Conservation (phyloP, 35 echinoderm and acorn worm genomes). For the Lytechinus pictus region DNA sequence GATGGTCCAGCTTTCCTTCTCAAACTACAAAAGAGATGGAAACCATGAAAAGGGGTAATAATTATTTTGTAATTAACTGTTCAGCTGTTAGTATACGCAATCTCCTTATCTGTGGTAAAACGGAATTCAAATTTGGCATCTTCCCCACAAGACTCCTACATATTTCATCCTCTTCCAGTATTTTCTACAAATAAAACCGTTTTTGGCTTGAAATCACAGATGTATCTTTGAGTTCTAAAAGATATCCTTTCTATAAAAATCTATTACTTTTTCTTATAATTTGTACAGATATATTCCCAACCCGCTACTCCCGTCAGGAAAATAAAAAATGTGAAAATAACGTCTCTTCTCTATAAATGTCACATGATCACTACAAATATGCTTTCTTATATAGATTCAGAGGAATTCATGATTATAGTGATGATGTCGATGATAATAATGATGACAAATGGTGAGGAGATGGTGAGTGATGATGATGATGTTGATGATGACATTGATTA, state of each 20-base stretch:
- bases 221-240: not conserved
- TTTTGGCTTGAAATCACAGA: not conserved
- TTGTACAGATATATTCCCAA: slow-evolving; percentile 2
- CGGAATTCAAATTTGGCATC: too few species aligned
- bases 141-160: not conserved
- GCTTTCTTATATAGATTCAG: not conserved
- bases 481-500: not conserved
- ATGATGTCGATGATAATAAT: not conserved
- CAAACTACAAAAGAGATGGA: too few species aligned
- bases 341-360: not conserved
- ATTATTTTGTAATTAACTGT: too few species aligned
- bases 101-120: too few species aligned
- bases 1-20: too few species aligned
- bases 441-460: not conserved
- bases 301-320: not conserved
- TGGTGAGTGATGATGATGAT: not conserved
- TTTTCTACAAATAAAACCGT: not conserved
- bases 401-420: not conserved
- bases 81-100: too few species aligned
- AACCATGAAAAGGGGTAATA: too few species aligned
- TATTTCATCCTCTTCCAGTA: not conserved
- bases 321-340: slow-evolving; percentile 11
- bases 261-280: not conserved
- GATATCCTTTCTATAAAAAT: not conserved
- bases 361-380: not conserved